phyloP scores from a whole-genome alignment of 2,888 invertebrate genomes.

The Microchrysa polita region DNA sequence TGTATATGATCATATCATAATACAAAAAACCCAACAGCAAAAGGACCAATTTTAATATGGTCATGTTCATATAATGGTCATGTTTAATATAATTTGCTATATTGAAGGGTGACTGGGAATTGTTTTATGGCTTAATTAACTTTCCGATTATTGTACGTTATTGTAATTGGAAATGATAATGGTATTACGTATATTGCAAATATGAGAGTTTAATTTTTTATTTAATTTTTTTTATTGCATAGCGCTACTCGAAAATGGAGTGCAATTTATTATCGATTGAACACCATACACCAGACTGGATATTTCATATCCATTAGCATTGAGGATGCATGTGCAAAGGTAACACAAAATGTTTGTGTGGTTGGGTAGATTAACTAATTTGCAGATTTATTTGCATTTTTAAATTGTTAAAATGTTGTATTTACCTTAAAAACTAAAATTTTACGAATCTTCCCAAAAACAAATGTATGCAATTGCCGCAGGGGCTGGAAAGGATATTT shows the following conservation, averaged over 20 bases:
- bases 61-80: conserved; percentile 1
- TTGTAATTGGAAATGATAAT: neutral
- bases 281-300: no score
- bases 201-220: neutral
- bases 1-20: neutral
- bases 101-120: neutral
- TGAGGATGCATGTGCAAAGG: no score
- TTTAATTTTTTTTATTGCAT: neutral
- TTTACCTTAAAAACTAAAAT: no score
- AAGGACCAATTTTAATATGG: neutral
- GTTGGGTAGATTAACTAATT: no score
- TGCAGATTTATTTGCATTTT: no score
- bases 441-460: no score
- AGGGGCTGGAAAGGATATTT: no score
- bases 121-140: conserved; percentile 26
- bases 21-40: no score
- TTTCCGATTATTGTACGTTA: neutral
- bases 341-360: no score
- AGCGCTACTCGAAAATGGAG: neutral
- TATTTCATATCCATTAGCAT: no score
- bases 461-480: no score
- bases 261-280: neutral
- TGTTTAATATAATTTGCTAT: conserved; percentile 9
- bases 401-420: no score
- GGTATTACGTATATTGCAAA: neutral